phyloP scores from a whole-genome alignment of 2,113 vertebrate species.

The Hippocampus zosterae region DNA sequence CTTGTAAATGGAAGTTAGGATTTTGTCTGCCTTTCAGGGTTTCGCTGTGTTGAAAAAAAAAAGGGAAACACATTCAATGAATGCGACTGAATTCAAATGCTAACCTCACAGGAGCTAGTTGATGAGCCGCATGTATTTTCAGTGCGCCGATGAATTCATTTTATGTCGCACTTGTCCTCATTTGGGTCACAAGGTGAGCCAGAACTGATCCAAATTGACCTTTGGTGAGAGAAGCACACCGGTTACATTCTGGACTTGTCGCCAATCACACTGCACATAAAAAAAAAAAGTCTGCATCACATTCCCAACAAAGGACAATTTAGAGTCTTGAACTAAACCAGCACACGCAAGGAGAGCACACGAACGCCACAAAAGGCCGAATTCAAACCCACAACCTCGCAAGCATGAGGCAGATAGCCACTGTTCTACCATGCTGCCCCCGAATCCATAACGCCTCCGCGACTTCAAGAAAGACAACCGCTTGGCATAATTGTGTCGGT shows the following conservation, averaged over 20 bases:
- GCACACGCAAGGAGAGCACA: background rate
- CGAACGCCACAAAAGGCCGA: background rate
- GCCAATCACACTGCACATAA: no score
- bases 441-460: background rate
- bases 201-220: no score
- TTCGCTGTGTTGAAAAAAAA: background rate
- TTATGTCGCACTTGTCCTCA: no score
- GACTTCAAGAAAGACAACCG: background rate
- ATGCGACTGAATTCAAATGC: conserved; percentile 17
- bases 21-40: conserved; percentile 19
- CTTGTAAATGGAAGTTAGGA: conserved; percentile 10
- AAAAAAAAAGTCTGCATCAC: no score
- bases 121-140: no score
- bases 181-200: no score
- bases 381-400: background rate
- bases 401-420: background rate
- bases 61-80: background rate
- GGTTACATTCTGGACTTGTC: no score
- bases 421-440: background rate
- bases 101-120: no score
- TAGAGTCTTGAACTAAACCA: no score
- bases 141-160: no score
- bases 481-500: background rate
- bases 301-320: no score
- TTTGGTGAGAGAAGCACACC: no score